Percentiles rank a stretch among this genome's conserved stretches.
Conservation (phyloP, 37 sponge, comb jelly and placozoan genomes). For the Axinella damicornis region DNA sequence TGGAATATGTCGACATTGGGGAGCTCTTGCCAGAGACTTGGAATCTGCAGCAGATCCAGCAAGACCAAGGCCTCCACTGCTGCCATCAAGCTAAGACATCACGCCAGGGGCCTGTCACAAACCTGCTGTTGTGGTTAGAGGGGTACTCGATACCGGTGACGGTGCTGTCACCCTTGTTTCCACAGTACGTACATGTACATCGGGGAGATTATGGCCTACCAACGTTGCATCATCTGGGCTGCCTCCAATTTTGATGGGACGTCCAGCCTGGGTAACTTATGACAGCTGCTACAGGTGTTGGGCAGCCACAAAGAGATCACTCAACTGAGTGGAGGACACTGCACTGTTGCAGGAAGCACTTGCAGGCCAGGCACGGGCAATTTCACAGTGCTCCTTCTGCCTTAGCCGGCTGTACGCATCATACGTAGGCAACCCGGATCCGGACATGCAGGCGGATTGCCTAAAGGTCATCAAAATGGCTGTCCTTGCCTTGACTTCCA, state of each 20-base stretch:
- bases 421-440: too few relatives aligned
- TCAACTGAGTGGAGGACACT: too few relatives aligned
- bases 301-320: neutral
- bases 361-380: too few relatives aligned
- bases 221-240: neutral
- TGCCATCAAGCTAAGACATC: neutral
- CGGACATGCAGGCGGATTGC: too few relatives aligned
- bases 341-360: too few relatives aligned
- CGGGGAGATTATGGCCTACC: neutral
- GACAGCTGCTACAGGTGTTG: neutral
- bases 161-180: neutral
- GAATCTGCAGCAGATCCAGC: too few relatives aligned
- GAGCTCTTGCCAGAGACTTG: neutral
- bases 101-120: neutral
- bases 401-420: too few relatives aligned
- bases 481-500: too few relatives aligned
- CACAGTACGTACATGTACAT: neutral
- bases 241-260: neutral
- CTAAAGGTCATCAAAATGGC: too few relatives aligned
- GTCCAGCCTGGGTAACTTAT: neutral
- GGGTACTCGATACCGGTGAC: neutral
- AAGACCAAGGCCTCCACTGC: neutral
- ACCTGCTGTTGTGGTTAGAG: slow-evolving; percentile 1
- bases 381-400: too few relatives aligned
- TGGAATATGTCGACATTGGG: neutral